Evolutionary conservation across 2,113 vertebrate species (phyloP).

Genomic region (Phrynosoma blainvillii): DNA sequence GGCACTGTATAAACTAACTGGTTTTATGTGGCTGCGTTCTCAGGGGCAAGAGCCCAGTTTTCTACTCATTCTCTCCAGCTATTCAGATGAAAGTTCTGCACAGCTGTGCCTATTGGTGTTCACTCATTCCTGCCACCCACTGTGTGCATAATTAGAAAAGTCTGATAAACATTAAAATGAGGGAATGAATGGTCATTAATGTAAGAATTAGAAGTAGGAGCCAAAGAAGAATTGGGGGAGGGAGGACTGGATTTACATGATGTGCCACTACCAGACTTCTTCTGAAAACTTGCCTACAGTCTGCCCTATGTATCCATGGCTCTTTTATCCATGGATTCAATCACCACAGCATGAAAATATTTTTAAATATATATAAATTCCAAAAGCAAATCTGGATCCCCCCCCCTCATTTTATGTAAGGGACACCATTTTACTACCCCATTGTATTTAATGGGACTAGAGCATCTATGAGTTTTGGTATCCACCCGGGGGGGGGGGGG

Average conservation of each 20-base stretch:
- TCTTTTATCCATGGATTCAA: too few species aligned
- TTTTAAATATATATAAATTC: too few species aligned
- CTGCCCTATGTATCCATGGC: too few species aligned
- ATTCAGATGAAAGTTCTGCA: neutral
- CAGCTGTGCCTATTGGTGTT: neutral
- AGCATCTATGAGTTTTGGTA: too few species aligned
- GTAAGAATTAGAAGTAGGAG: neutral
- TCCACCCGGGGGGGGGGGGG: too few species aligned
- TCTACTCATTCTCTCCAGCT: neutral
- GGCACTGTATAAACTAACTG: neutral
- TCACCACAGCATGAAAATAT: neutral
- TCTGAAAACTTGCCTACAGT: neutral
- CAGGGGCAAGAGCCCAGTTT: neutral
- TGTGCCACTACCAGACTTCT: neutral
- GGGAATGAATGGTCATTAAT: neutral
- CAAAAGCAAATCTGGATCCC: too few species aligned
- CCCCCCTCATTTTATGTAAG: too few species aligned
- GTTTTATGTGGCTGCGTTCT: neutral
- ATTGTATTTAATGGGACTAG: too few species aligned
- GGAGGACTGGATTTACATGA: neutral
- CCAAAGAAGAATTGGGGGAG: neutral
- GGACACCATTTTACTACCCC: too few species aligned
- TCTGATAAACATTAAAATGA: neutral
- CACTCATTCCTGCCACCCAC: neutral
- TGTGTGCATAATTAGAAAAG: constrained; percentile 17